Conservation (phyloP, 2,888 invertebrate genomes). For the Conchocele bisecta region DNA sequence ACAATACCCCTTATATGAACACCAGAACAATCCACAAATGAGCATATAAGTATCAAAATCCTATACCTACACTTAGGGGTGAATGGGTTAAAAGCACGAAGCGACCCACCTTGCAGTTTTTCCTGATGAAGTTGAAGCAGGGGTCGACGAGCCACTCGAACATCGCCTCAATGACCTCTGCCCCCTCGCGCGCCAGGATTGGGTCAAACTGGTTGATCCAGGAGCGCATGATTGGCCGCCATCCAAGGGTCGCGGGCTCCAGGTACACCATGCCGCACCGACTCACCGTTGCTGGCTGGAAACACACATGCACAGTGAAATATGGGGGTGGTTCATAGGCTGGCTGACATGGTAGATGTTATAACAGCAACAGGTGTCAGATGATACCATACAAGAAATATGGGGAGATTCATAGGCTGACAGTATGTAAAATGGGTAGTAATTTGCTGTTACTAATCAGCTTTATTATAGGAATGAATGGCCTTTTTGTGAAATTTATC, state of each 20-base stretch:
- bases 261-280: constrained; percentile 98
- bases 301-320: constrained; percentile 10
- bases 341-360: not conserved
- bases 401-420: too few relatives aligned
- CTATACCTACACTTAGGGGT: too few relatives aligned
- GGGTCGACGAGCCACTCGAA: constrained; percentile 91
- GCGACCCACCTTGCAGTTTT: constrained; percentile 86
- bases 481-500: too few relatives aligned
- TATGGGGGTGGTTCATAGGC: not conserved
- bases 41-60: too few relatives aligned
- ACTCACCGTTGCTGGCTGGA: constrained; percentile 92
- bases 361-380: too few relatives aligned
- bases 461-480: too few relatives aligned
- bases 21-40: too few relatives aligned
- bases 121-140: constrained; percentile 88
- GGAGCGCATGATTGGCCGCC: constrained; percentile 90
- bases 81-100: too few relatives aligned
- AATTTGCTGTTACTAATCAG: too few relatives aligned
- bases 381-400: too few relatives aligned
- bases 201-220: constrained; percentile 89
- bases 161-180: constrained; percentile 84
- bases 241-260: constrained; percentile 92
- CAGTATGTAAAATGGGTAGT: too few relatives aligned
- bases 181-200: constrained; percentile 85
- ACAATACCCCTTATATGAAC: too few relatives aligned